phyloP scores from a whole-genome alignment of 2,113 vertebrate species.

The Alces alces region DNA sequence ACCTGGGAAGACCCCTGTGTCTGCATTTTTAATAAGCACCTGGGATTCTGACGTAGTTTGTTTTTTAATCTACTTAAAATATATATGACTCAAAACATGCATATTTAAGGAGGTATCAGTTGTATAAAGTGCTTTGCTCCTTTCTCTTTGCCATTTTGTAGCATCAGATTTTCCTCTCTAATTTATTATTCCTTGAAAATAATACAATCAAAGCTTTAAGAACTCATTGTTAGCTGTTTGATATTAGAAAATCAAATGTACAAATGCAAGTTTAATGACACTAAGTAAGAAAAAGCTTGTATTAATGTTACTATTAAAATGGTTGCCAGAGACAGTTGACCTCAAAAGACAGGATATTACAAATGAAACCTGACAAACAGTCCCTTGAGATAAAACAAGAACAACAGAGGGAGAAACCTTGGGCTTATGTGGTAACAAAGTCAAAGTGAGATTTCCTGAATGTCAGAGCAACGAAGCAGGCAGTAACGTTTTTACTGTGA shows the following conservation, averaged over 20 bases:
- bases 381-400: neutral
- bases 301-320: neutral
- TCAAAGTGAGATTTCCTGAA: neutral
- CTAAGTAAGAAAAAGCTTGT: neutral
- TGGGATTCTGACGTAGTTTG: neutral
- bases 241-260: slow-evolving; percentile 1
- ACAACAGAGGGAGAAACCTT: neutral
- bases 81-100: neutral
- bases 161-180: neutral
- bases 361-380: slow-evolving; percentile 6
- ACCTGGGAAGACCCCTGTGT: neutral
- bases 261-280: neutral
- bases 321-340: slow-evolving; percentile 38
- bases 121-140: neutral
- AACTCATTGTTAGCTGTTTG: neutral
- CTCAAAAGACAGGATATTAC: neutral
- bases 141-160: neutral
- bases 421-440: neutral
- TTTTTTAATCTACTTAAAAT: neutral
- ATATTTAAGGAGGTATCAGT: neutral
- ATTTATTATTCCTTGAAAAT: neutral
- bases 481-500: neutral
- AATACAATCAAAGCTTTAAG: neutral
- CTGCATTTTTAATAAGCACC: neutral
- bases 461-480: neutral